Base-by-base conservation (phyloP, 2,113 vertebrate species). In the Colius striatus region DNA sequence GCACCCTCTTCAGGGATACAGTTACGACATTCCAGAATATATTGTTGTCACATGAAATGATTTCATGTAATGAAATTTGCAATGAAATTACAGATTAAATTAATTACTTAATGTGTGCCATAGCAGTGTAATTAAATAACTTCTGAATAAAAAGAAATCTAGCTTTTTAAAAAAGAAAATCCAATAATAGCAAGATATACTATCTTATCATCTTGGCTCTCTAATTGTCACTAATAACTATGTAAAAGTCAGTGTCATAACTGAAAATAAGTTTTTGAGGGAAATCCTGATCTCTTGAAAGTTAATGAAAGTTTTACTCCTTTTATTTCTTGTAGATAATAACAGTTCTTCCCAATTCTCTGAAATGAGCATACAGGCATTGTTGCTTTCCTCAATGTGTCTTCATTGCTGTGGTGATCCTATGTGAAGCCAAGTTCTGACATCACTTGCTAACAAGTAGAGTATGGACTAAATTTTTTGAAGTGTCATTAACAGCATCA, bases 21-120 rank as follows among this genome's bases (percentile, higher is more conserved):
- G 45, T 89, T 94, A 91, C 9, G 12, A 87, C 84, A 89, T 93
- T 96, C 57, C 43, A 51, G 41, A 88, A 60, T 19, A 94, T 80
- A 95, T 83, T 89, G 43, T 80, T 94, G 92, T 95, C 94, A 92
- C 58, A 34, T 34, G 50, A 88, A 95, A 94, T 89, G 71, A 92
- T 84, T 94, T 91, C 66, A 91, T 93, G 83, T 72, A 53, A 65
- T 94, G 34, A 91, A 91, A 96, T 97, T 89, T 82, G 65, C 43
- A 79, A 38, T 71, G 67, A 95, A 93, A 95, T 81, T 79, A 76
- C 68, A 84, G 58, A 43, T 91, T 9, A 95, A 94, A 96, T 79
- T 77, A 90, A 89, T 81, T 92, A 73, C 25, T 89, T 90, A 29
- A 48, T 45, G 21, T 57, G 20, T 74, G 47, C 32, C 16, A 6